Evolutionary conservation across 1,140 invertebrate species (phyloP), one percentile per base, ranked within the genome.

Genomic region (Hycleus cichorii): DNA sequence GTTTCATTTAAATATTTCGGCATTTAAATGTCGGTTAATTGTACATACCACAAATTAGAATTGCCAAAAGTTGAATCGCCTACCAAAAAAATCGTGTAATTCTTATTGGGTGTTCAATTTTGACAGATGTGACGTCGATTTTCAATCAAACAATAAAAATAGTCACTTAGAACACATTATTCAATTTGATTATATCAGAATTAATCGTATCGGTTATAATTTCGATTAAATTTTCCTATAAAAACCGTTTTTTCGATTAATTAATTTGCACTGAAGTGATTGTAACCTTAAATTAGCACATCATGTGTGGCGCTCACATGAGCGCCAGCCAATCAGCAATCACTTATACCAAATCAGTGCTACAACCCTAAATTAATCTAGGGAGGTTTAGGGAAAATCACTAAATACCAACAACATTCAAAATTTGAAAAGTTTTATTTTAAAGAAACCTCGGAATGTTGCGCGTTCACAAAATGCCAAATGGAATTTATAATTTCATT

Each of bases 401-500:
- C 32, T 32, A 32, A 32, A 32, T 18, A 18, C 18, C 32, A 4
- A 45, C 44, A 53, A 53, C 11, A 45, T 44, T 45, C 32, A 45
- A 52, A 12, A n/a, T 26, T 25, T 26, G 42, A 53, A 46, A 46
- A 44, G 25, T 45, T 11, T 44, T 46, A 52, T 25, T 52, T 25
- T 32, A 25, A 40, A 51, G 39, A 11, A 42, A n/a, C 25, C 42
- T 39, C 45, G 51, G 51, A 53, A 53, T 53, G 51, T 45, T 12
- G 26, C 18, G 18, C 18, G 18, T 18, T 32, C 7, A 32, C 32
- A 32, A 32, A 46, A 54, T 42, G 50, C 3, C 8, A 32, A 10
- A 12, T 52, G 8, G 46, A 27, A 49, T 42, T 42, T 79, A 85
- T 39, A 78, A 70, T 70, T 84, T 82, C 4, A 87, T 64, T 42